A percentile compares a stretch with the other conserved stretches of the same genome.
phyloP scores from a whole-genome alignment of 1,140 invertebrate genomes.

The Heliconius melpomene region DNA sequence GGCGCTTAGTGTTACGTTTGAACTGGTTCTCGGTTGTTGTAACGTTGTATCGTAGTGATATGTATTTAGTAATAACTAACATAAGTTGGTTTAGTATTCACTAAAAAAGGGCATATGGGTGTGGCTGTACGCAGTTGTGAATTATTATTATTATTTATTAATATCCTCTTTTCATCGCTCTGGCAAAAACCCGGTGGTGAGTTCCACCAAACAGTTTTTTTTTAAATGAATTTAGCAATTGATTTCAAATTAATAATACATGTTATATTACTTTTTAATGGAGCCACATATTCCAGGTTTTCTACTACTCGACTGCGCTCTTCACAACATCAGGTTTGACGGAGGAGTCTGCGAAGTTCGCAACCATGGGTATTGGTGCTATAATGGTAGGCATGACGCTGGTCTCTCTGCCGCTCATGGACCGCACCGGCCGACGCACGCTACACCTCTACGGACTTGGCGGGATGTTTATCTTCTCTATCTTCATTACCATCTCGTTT shows the following conservation, averaged over 20 bases:
- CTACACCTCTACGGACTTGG: conserved; percentile 97
- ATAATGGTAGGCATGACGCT: conserved; percentile 99
- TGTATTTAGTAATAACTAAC: background rate
- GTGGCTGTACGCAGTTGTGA: no score
- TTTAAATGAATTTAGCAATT: background rate
- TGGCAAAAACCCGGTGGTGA: no score
- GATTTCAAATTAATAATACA: no score
- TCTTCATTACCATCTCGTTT: conserved; percentile 98
- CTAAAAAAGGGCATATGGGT: background rate
- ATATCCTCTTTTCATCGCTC: no score
- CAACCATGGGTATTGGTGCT: conserved; percentile 97
- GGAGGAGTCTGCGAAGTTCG: conserved; percentile 92
- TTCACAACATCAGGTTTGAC: conserved; percentile 94
- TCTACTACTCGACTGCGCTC: conserved; percentile 97
- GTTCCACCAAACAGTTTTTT: no score
- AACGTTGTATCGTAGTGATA: background rate
- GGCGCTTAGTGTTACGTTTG: background rate
- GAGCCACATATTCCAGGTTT: conserved; percentile 85
- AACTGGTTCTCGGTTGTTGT: background rate
- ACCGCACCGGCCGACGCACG: conserved; percentile 94
- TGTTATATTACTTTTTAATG: background rate
- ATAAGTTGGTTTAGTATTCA: background rate
- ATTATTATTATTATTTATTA: no score
- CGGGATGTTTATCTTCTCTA: conserved; percentile 98
- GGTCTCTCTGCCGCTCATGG: conserved; percentile 97